Evolutionary conservation across 2,113 vertebrate genomes (phyloP).

Genomic region (Actenoides lindsayi): DNA sequence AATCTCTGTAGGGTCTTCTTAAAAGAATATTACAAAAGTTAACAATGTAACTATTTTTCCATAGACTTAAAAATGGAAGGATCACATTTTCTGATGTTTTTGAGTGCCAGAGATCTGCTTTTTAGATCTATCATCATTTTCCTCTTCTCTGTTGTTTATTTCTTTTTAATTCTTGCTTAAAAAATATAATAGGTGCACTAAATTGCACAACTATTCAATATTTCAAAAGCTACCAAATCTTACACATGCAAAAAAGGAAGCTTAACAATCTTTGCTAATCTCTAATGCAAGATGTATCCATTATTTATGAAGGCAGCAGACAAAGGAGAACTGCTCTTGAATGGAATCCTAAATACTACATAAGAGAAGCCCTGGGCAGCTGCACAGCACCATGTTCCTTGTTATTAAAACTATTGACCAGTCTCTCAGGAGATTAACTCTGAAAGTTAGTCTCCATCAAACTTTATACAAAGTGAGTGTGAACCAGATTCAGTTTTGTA

Average conservation of each 20-base stretch:
- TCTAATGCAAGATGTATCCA: slow-evolving; percentile 70
- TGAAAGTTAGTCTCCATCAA: not conserved
- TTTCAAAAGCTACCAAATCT: slow-evolving; percentile 68
- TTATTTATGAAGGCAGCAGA: slow-evolving; percentile 74
- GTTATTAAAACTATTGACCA: slow-evolving; percentile 23
- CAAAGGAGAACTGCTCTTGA: slow-evolving; percentile 56
- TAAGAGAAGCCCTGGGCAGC: slow-evolving; percentile 19
- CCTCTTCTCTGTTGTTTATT: not conserved
- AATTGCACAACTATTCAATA: slow-evolving; percentile 61
- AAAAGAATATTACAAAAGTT: slow-evolving; percentile 31
- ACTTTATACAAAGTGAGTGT: not conserved
- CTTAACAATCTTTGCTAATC: slow-evolving; percentile 70
- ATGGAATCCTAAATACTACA: slow-evolving; percentile 50
- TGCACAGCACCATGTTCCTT: not conserved
- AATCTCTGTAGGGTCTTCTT: slow-evolving; percentile 27
- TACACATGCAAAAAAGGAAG: slow-evolving; percentile 45
- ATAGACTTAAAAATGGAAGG: not conserved
- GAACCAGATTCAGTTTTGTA: not conserved
- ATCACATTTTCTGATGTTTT: not conserved
- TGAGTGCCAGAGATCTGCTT: not conserved
- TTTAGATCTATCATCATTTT: not conserved
- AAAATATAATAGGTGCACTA: slow-evolving; percentile 30
- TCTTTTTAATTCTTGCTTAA: not conserved
- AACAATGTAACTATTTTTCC: slow-evolving; percentile 6
- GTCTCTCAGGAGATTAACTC: not conserved